A percentile compares a stretch with the other conserved stretches of the same genome.
Evolutionary conservation across 2,113 vertebrate species (phyloP).

Genomic region (Chaenogobius annularis): DNA sequence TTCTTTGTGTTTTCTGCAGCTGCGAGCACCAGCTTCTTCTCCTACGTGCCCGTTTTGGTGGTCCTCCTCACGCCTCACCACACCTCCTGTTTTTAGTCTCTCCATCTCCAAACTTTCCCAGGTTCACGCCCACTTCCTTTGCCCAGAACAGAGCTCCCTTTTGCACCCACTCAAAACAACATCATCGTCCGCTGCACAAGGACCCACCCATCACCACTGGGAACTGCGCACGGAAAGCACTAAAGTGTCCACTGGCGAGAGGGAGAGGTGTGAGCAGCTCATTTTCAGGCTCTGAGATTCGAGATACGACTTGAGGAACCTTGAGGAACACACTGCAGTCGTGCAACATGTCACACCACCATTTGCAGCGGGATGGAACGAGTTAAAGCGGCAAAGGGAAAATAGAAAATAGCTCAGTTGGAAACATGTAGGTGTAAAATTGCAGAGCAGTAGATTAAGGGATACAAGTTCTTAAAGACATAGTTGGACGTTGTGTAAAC

Average conservation of each 20-base stretch:
- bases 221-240: slow-evolving; percentile 29
- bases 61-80: slow-evolving; percentile 38
- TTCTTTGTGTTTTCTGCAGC: slow-evolving; percentile 25
- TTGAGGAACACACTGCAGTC: slow-evolving; percentile 32
- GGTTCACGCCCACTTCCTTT: slow-evolving; percentile 76
- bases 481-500: background rate
- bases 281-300: background rate
- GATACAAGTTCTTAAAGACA: background rate
- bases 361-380: slow-evolving; percentile 17
- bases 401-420: slow-evolving; percentile 16
- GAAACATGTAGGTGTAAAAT: background rate
- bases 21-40: slow-evolving; percentile 14
- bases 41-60: slow-evolving; percentile 44
- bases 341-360: slow-evolving; percentile 28
- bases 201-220: slow-evolving; percentile 63
- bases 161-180: slow-evolving; percentile 46
- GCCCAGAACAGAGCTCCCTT: slow-evolving; percentile 63
- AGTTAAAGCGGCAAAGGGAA: slow-evolving; percentile 23
- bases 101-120: slow-evolving; percentile 65
- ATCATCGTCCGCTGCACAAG: slow-evolving; percentile 45
- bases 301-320: no score
- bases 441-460: slow-evolving; percentile 3
- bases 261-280: background rate
- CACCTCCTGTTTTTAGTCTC: slow-evolving; percentile 53
- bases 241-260: slow-evolving; percentile 35